Evolutionary conservation across 2,888 invertebrate species (phyloP).

Genomic region (Biston stratarius): DNA sequence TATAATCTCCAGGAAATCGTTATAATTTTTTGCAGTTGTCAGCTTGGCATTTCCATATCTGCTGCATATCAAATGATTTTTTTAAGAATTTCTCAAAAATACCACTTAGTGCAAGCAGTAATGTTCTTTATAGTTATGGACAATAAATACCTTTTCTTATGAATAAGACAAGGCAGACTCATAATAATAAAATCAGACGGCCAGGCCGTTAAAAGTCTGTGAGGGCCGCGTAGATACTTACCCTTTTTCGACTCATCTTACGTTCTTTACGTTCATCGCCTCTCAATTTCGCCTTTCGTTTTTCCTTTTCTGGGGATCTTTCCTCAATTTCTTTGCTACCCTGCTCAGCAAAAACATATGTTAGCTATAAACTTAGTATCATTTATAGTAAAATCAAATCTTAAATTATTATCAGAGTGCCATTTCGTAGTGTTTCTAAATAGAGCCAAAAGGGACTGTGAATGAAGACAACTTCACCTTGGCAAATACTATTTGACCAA

Average conservation of each 20-base stretch:
- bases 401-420: neutral
- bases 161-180: neutral
- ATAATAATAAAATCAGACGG: neutral
- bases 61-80: neutral
- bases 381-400: slow-evolving; percentile 9
- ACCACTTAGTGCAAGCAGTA: too few relatives aligned
- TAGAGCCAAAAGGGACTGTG: slow-evolving; percentile 64
- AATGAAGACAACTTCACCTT: slow-evolving; percentile 56
- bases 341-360: slow-evolving; percentile 67
- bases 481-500: neutral
- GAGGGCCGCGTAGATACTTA: slow-evolving; percentile 65
- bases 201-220: slow-evolving; percentile 15
- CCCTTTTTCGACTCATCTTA: slow-evolving; percentile 93
- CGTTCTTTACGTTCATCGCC: slow-evolving; percentile 90
- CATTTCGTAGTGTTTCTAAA: neutral
- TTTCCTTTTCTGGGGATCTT: slow-evolving; percentile 89
- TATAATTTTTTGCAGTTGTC: too few relatives aligned
- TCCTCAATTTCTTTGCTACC: slow-evolving; percentile 87
- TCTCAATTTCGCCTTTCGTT: slow-evolving; percentile 88
- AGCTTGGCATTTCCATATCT: neutral
- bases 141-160: too few relatives aligned
- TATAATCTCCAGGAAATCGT: too few relatives aligned
- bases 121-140: too few relatives aligned
- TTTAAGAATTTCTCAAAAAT: neutral
- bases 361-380: slow-evolving; percentile 27